Conservation (phyloP, 1,140 invertebrate genomes). For the Heliconius himera region DNA sequence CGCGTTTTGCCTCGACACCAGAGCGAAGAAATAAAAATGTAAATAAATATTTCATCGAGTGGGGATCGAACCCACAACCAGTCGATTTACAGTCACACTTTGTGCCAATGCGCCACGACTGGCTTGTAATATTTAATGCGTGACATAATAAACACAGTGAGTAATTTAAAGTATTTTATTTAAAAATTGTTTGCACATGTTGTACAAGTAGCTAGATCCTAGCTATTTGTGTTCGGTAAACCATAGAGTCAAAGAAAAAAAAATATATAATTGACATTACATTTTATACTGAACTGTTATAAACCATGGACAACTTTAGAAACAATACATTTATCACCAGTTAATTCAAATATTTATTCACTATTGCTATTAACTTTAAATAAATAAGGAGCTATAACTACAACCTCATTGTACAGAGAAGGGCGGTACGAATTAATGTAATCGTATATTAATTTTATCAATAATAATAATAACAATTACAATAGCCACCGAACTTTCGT, state of each 20-base stretch:
- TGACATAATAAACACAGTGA: not conserved
- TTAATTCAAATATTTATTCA: constrained; percentile 62
- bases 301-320: constrained; percentile 51
- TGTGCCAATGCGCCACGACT: no score
- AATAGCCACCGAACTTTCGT: constrained; percentile 71
- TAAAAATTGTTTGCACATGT: constrained; percentile 72
- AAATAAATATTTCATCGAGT: no score
- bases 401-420: constrained; percentile 71
- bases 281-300: constrained; percentile 50
- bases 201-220: constrained; percentile 68
- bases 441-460: constrained; percentile 47
- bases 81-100: no score
- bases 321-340: constrained; percentile 60
- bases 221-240: constrained; percentile 63
- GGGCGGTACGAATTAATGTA: constrained; percentile 77
- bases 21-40: no score
- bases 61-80: no score
- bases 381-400: constrained; percentile 79
- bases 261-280: constrained; percentile 56
- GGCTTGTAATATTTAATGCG: not conserved
- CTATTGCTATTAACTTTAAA: constrained; percentile 77
- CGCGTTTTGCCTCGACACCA: no score
- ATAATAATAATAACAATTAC: constrained; percentile 48
- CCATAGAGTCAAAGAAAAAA: constrained; percentile 65
- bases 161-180: constrained; percentile 75